Evolutionary conservation across 2,797 vertebrate species (phyloP).

Genomic region (Neosalanx taihuensis): DNA sequence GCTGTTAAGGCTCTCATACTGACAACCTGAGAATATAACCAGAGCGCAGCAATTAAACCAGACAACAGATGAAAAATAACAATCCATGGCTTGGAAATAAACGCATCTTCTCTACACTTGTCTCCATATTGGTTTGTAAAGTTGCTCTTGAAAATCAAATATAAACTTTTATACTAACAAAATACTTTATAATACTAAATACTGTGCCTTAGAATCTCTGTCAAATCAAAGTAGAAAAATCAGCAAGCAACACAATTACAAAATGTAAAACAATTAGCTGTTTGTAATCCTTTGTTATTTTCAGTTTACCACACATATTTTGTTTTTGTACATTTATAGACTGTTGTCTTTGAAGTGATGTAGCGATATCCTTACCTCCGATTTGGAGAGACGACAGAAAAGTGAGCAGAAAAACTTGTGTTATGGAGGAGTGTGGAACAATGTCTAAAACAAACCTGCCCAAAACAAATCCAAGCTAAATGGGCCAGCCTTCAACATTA

Average conservation of each 20-base stretch:
- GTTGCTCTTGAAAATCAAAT: not conserved
- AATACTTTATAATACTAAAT: too few relatives aligned
- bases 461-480: not conserved
- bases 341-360: not conserved
- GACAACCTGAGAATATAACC: slow-evolving; percentile 35
- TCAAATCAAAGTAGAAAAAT: not conserved
- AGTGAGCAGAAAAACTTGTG: not conserved
- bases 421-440: not conserved
- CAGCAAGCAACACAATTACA: not conserved
- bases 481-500: not conserved
- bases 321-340: not conserved
- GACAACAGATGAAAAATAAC: too few relatives aligned
- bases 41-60: not conserved
- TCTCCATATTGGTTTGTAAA: not conserved
- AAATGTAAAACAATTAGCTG: not conserved
- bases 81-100: too few relatives aligned
- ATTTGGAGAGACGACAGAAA: too few relatives aligned
- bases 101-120: too few relatives aligned
- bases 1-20: slow-evolving; percentile 47
- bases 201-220: not conserved
- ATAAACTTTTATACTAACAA: not conserved
- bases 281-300: not conserved
- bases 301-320: not conserved
- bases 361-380: slow-evolving; percentile 41
- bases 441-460: slow-evolving; percentile 16